These are phyloP conservation scores for Tetranychus truncatus DNA, from an alignment of 2,888 invertebrate genomes.

Conservation along the genomic window DNA sequence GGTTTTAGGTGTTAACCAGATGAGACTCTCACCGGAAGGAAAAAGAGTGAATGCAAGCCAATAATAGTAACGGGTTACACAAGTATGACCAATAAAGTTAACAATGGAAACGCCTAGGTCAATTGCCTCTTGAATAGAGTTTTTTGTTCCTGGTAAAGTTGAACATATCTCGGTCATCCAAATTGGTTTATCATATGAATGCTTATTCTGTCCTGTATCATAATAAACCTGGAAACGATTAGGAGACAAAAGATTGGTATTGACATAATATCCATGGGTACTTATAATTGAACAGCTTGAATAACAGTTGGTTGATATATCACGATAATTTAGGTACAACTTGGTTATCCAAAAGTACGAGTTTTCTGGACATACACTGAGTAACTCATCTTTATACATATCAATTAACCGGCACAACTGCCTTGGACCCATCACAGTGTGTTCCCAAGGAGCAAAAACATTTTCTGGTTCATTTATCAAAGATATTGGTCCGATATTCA, in stretches of 20 bases:
- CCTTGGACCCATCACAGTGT: background rate
- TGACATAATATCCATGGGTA: background rate
- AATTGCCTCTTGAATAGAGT: background rate
- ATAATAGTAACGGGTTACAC: constrained; percentile 8
- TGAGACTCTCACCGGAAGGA: constrained; percentile 1
- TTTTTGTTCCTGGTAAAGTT: background rate
- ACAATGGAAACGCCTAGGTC: background rate
- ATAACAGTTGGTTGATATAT: background rate
- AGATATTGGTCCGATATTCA: background rate
- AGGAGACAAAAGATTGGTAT: background rate
- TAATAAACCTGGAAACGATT: background rate
- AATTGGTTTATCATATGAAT: background rate
- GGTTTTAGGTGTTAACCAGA: background rate
- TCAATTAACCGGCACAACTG: background rate
- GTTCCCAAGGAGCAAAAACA: constrained; percentile 8
- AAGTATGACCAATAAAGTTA: constrained; percentile 7
- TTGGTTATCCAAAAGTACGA: background rate
- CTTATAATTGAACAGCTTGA: background rate
- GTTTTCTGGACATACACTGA: background rate
- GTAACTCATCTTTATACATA: background rate
- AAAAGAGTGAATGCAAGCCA: constrained; percentile 3
- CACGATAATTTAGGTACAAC: background rate
- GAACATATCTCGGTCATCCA: constrained; percentile 8
- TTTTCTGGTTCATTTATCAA: constrained; percentile 3
- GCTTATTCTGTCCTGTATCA: background rate